These are phyloP conservation scores for Heterodera schachtii DNA, from an alignment of 1,140 invertebrate genomes.

Conservation along the genomic window DNA sequence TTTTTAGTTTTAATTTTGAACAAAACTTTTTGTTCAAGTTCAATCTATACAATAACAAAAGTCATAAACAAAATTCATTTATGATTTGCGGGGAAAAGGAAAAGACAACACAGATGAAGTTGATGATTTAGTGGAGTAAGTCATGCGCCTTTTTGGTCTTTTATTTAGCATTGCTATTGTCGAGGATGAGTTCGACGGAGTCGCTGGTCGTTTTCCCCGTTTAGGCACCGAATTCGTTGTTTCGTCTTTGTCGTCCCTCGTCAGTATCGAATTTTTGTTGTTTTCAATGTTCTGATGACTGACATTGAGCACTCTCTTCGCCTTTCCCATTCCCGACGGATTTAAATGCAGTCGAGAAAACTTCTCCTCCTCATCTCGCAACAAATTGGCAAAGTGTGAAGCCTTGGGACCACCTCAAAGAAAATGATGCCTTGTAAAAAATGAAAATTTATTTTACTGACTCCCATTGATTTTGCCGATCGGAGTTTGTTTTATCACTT, in stretches of 20 bases:
- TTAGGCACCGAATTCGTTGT: not conserved
- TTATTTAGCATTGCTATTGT: not conserved
- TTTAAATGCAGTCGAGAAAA: not conserved
- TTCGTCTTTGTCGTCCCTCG: not conserved
- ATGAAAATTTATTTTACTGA: not conserved
- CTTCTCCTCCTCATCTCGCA: slow-evolving; percentile 3
- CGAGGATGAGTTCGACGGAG: not conserved
- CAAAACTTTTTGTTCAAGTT: too few relatives aligned
- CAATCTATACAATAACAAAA: too few relatives aligned
- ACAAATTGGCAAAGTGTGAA: not conserved
- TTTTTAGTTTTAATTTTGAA: too few relatives aligned
- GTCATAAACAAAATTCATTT: not conserved
- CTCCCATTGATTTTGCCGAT: not conserved
- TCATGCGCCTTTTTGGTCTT: not conserved
- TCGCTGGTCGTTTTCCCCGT: not conserved
- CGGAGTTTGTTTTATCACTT: not conserved
- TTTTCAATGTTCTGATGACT: not conserved
- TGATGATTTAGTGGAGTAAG: not conserved
- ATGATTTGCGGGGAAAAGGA: not conserved
- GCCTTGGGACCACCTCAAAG: not conserved
- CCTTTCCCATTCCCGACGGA: not conserved
- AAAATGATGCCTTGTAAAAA: not conserved
- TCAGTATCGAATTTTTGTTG: not conserved
- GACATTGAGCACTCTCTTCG: not conserved
- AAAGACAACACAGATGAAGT: not conserved